phyloP scores from a whole-genome alignment of 2,797 vertebrate genomes.

The Myiotriccus ornatus region DNA sequence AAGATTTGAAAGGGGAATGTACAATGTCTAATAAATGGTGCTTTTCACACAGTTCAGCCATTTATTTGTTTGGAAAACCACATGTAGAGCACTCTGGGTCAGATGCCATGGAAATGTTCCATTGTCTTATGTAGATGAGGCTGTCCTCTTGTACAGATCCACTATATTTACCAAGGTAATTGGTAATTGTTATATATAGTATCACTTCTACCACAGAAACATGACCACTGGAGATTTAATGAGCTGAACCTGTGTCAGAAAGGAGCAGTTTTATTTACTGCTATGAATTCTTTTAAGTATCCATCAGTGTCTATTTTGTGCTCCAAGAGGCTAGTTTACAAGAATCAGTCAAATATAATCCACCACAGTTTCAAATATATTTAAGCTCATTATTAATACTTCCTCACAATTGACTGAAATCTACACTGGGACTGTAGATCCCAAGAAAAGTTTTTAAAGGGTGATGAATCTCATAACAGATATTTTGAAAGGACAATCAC shows the following conservation, averaged over 20 bases:
- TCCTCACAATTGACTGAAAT: neutral
- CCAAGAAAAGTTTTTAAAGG: neutral
- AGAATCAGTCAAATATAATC: neutral
- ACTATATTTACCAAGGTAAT: constrained; percentile 43
- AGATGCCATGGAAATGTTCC: neutral
- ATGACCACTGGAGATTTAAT: constrained; percentile 2
- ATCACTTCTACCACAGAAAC: constrained; percentile 6
- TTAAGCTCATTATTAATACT: neutral
- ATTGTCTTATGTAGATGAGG: constrained; percentile 8
- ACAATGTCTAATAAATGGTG: constrained; percentile 8
- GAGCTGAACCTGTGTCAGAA: constrained; percentile 12
- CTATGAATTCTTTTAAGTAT: constrained; percentile 6
- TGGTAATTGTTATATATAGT: constrained; percentile 37
- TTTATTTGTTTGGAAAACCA: constrained; percentile 26
- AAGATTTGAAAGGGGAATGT: constrained; percentile 4
- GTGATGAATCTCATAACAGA: neutral
- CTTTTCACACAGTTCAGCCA: neutral
- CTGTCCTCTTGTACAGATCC: neutral
- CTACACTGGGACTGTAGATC: neutral
- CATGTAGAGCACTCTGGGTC: neutral
- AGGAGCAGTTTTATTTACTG: neutral
- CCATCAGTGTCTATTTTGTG: neutral
- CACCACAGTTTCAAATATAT: neutral
- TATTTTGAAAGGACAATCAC: neutral
- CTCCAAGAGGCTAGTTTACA: neutral